Percentiles rank a stretch among this genome's conserved stretches.
Evolutionary conservation across 2,113 vertebrate genomes (phyloP).

Genomic region (Larimichthys polyactis): DNA sequence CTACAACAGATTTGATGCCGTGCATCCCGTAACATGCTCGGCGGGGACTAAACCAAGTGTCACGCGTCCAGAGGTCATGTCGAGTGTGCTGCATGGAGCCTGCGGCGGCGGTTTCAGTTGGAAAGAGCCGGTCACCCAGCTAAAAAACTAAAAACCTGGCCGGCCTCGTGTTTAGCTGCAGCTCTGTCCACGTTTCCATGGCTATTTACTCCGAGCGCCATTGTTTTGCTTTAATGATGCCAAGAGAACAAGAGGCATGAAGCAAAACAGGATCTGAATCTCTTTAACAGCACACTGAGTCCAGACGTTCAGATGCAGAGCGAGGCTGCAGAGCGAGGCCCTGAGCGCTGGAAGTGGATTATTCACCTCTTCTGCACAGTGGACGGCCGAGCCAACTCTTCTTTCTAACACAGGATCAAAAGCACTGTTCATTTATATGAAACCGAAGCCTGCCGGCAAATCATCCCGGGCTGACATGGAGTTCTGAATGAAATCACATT

Average conservation of each 20-base stretch:
- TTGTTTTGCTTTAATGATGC: slow-evolving; percentile 65
- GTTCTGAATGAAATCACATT: slow-evolving; percentile 46
- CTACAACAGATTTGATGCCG: neutral
- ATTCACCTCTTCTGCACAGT: slow-evolving; percentile 31
- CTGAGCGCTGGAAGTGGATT: slow-evolving; percentile 18
- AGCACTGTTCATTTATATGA: slow-evolving; percentile 14
- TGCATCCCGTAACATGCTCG: neutral
- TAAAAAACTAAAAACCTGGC: slow-evolving; percentile 6
- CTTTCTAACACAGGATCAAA: slow-evolving; percentile 47
- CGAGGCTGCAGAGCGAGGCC: slow-evolving; percentile 4
- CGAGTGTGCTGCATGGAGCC: slow-evolving; percentile 11
- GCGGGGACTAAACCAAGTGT: neutral
- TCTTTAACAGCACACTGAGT: slow-evolving; percentile 42
- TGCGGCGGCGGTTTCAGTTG: slow-evolving; percentile 15
- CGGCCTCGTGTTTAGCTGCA: slow-evolving; percentile 33
- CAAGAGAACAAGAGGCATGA: slow-evolving; percentile 60
- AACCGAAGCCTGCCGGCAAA: slow-evolving; percentile 43
- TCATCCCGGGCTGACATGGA: slow-evolving; percentile 31
- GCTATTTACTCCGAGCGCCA: slow-evolving; percentile 47
- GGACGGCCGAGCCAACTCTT: slow-evolving; percentile 8
- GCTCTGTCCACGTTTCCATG: slow-evolving; percentile 49
- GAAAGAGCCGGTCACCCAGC: slow-evolving; percentile 11
- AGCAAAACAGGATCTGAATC: slow-evolving; percentile 56
- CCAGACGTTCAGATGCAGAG: slow-evolving; percentile 31
- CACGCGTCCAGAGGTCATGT: neutral